Conservation (phyloP, 2,888 invertebrate genomes). For the Leptothorax acervorum region DNA sequence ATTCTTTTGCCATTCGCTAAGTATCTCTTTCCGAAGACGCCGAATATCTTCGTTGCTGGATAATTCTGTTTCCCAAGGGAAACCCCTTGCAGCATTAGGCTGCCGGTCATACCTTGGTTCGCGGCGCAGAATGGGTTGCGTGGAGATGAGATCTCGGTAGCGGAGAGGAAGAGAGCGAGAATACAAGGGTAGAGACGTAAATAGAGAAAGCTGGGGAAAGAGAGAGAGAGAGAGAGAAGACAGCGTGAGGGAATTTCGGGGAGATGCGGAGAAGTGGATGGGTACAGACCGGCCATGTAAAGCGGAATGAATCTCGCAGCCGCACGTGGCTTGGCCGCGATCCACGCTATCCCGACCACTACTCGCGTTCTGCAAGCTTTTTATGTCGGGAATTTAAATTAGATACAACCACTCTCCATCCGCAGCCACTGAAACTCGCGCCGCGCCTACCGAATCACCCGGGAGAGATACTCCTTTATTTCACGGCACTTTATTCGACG, state of each 20-base stretch:
- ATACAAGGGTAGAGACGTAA: constrained; percentile 31
- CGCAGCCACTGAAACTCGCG: constrained; percentile 76
- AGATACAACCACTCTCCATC: constrained; percentile 82
- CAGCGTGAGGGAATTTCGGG: constrained; percentile 70
- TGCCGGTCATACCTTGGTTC: constrained; percentile 70
- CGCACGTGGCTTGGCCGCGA: constrained; percentile 84
- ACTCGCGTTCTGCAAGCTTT: constrained; percentile 81
- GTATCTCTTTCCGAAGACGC: constrained; percentile 48
- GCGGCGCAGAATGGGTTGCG: constrained; percentile 72
- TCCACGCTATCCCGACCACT: constrained; percentile 81
- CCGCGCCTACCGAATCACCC: constrained; percentile 78
- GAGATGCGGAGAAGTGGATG: constrained; percentile 73
- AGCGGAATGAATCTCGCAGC: constrained; percentile 84
- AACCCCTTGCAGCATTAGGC: constrained; percentile 63
- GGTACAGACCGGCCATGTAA: constrained; percentile 81
- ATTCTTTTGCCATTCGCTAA: constrained; percentile 35
- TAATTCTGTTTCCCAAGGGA: constrained; percentile 60
- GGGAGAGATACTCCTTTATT: constrained; percentile 74
- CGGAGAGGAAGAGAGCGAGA: constrained; percentile 29
- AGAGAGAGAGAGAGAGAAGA: constrained; percentile 56
- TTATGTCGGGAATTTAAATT: constrained; percentile 84
- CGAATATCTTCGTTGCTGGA: constrained; percentile 49
- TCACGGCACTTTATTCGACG: constrained; percentile 75
- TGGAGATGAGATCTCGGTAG: constrained; percentile 69
- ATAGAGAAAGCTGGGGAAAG: constrained; percentile 25